These are phyloP conservation scores for Peromyscus eremicus DNA, from an alignment of 2,797 vertebrate species.

Conservation along the genomic window DNA sequence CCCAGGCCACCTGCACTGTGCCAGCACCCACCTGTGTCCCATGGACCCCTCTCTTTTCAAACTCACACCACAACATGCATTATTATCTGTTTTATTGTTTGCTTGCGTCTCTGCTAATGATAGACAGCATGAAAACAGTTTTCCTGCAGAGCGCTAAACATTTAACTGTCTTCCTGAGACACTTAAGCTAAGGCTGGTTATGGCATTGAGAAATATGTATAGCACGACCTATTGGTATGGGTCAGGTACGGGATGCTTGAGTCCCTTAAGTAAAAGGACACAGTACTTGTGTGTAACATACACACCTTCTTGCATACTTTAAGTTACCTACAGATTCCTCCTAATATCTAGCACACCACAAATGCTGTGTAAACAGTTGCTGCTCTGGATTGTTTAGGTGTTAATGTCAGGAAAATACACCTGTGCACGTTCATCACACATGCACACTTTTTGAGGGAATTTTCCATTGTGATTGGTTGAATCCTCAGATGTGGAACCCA, in stretches of 20 bases:
- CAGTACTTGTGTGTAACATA: not conserved
- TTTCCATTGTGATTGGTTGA: not conserved
- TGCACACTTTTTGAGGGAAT: not conserved
- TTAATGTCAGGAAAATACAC: not conserved
- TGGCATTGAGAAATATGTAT: not conserved
- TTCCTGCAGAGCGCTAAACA: not conserved
- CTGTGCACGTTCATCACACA: too few relatives aligned
- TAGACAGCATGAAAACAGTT: constrained; percentile 22
- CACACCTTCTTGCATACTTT: not conserved
- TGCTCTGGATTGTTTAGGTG: not conserved
- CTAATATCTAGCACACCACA: too few relatives aligned
- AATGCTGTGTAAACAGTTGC: not conserved
- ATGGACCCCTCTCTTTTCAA: constrained; percentile 33
- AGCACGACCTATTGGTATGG: not conserved
- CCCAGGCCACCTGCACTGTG: not conserved
- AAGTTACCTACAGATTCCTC: not conserved
- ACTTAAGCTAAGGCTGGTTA: not conserved
- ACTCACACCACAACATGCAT: not conserved
- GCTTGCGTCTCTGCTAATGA: constrained; percentile 29
- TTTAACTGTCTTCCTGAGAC: not conserved
- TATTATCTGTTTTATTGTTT: constrained; percentile 17
- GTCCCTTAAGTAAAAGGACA: too few relatives aligned
- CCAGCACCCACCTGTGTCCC: not conserved
- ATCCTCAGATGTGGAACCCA: not conserved
- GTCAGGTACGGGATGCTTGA: too few relatives aligned